Conservation (phyloP, 2,888 invertebrate genomes). For the Gari tellinella region DNA sequence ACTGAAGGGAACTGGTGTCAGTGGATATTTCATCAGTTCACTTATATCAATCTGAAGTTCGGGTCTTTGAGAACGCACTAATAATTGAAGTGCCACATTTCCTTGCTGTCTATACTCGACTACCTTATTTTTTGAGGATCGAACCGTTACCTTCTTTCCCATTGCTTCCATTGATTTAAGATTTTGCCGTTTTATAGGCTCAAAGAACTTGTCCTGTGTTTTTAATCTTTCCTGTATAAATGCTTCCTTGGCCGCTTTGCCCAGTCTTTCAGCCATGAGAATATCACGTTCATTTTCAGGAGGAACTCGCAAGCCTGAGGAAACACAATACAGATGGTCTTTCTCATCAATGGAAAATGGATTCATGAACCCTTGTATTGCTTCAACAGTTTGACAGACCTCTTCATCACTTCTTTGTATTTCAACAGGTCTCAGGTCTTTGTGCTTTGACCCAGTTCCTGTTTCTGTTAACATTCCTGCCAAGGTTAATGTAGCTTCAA, state of each 20-base stretch:
- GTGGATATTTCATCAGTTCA: too few species aligned
- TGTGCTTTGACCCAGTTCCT: conserved; percentile 21
- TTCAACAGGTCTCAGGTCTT: conserved; percentile 49
- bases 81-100: too few species aligned
- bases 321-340: conserved; percentile 31
- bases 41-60: too few species aligned
- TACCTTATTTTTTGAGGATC: too few species aligned
- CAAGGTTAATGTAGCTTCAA: conserved; percentile 29
- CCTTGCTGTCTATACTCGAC: conserved; percentile 10
- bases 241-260: conserved; percentile 7
- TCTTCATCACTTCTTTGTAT: conserved; percentile 38
- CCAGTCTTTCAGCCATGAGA: conserved; percentile 9
- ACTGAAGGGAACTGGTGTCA: too few species aligned
- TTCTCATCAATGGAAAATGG: conserved; percentile 45
- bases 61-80: too few species aligned
- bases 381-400: conserved; percentile 30
- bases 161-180: too few species aligned
- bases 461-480: conserved; percentile 43
- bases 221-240: too few species aligned
- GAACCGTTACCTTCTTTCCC: too few species aligned
- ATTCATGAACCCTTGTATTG: conserved; percentile 46
- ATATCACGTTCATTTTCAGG: conserved; percentile 1
- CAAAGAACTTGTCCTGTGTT: too few species aligned
- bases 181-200: too few species aligned
- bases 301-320: neutral